Percentiles rank a stretch among this genome's conserved stretches.
Evolutionary conservation across 92 coral and sea anemone species (phyloP).

Genomic region (Actinostola sp.): DNA sequence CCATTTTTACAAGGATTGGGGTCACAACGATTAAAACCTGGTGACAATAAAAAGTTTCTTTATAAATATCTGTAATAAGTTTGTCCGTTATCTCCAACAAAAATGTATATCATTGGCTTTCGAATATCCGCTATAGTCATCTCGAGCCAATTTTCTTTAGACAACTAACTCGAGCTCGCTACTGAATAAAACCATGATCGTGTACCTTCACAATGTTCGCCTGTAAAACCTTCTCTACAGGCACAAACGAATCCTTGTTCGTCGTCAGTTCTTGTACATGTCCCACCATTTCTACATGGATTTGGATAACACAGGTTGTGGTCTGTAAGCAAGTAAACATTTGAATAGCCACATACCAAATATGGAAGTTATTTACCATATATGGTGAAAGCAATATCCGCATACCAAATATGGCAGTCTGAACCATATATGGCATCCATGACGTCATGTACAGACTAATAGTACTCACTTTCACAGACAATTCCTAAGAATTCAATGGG

Average conservation of each 20-base stretch:
- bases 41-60: too few species aligned
- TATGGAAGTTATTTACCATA: too few species aligned
- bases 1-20: conserved; percentile 96
- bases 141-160: too few species aligned
- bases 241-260: conserved; percentile 85
- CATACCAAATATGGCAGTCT: too few species aligned
- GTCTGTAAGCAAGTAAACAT: conserved; percentile 46
- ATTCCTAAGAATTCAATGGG: conserved; percentile 68
- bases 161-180: too few species aligned
- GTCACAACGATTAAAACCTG: conserved; percentile 90
- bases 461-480: conserved; percentile 88
- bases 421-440: neutral
- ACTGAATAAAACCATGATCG: conserved; percentile 1
- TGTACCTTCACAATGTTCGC: conserved; percentile 91
- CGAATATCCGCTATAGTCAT: too few species aligned
- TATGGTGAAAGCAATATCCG: too few species aligned
- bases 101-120: too few species aligned
- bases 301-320: conserved; percentile 93
- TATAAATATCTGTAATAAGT: too few species aligned
- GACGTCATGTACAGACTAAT: neutral
- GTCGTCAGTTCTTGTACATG: conserved; percentile 79
- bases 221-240: conserved; percentile 93
- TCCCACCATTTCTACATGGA: conserved; percentile 90
- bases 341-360: too few species aligned
- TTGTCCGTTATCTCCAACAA: too few species aligned